Percentiles rank a stretch among this genome's conserved stretches.
Evolutionary conservation across 2,888 invertebrate species (phyloP).

Genomic region (Crioceris asparagi): DNA sequence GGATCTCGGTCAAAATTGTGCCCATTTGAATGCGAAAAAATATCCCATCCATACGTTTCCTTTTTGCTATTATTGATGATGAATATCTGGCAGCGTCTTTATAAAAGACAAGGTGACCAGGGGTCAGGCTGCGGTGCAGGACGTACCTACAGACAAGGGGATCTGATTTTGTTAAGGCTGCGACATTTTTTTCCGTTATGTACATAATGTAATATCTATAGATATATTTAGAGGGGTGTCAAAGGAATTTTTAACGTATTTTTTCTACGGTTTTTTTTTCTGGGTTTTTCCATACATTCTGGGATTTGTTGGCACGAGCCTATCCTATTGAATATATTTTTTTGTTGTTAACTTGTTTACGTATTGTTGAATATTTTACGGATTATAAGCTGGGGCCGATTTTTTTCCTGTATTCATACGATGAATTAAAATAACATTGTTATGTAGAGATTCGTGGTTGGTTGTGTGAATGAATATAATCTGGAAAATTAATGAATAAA

Average conservation of each 20-base stretch:
- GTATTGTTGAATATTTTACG: not conserved
- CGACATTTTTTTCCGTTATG: conserved; percentile 25
- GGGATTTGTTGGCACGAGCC: conserved; percentile 21
- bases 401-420: too few relatives aligned
- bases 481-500: too few relatives aligned
- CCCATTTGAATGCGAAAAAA: conserved; percentile 22
- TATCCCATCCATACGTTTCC: too few relatives aligned
- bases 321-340: conserved; percentile 16
- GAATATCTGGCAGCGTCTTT: too few relatives aligned
- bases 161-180: conserved; percentile 18
- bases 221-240: too few relatives aligned
- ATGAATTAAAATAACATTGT: too few relatives aligned
- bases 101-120: conserved; percentile 23
- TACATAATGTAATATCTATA: conserved; percentile 13
- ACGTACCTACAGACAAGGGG: conserved; percentile 19
- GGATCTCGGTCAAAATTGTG: conserved; percentile 22
- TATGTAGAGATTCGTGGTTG: not conserved
- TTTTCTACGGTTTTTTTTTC: conserved; percentile 22
- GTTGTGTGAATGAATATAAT: not conserved
- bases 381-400: not conserved
- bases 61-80: too few relatives aligned
- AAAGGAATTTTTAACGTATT: conserved; percentile 24
- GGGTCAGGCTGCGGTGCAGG: conserved; percentile 24
- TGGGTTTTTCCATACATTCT: too few relatives aligned
- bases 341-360: conserved; percentile 21